phyloP scores from a whole-genome alignment of 2,797 vertebrate genomes.

The Morus bassanus region DNA sequence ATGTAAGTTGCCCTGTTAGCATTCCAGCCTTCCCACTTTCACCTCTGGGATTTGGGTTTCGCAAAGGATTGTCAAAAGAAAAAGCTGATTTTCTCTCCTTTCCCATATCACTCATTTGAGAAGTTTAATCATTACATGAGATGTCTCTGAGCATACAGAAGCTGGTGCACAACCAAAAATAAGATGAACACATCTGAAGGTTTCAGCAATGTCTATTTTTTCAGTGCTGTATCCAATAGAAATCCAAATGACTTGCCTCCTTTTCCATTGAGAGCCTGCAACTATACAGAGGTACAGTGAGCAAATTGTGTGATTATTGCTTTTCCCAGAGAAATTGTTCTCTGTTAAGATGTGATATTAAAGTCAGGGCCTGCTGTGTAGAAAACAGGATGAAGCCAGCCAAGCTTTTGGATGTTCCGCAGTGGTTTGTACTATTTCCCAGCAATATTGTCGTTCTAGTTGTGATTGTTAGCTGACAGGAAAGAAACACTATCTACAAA shows the following conservation, averaged over 20 bases:
- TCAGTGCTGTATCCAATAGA: background rate
- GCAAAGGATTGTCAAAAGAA: background rate
- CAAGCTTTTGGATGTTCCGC: slow-evolving; percentile 29
- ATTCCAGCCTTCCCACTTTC: background rate
- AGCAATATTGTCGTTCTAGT: background rate
- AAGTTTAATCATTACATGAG: background rate
- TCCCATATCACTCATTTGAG: background rate
- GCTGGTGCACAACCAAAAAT: background rate
- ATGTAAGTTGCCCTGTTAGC: background rate
- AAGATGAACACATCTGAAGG: background rate
- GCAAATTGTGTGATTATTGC: slow-evolving; percentile 40
- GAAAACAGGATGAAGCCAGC: slow-evolving; percentile 55
- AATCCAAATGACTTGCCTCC: background rate
- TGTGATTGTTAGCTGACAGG: background rate
- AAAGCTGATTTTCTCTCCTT: background rate
- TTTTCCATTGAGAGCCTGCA: slow-evolving; percentile 13
- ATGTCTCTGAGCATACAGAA: background rate
- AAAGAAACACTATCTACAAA: background rate
- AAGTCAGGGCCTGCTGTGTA: slow-evolving; percentile 55
- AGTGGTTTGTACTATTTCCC: background rate
- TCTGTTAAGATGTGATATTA: slow-evolving; percentile 56
- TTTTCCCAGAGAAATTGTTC: slow-evolving; percentile 56
- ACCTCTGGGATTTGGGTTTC: background rate
- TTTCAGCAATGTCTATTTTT: background rate
- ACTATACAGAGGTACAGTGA: slow-evolving; percentile 2